Evolutionary conservation across 53 echinoderm and acorn worm genomes (phyloP), one percentile per base, ranked within the genome.

Genomic region (Apostichopus leukothele): DNA sequence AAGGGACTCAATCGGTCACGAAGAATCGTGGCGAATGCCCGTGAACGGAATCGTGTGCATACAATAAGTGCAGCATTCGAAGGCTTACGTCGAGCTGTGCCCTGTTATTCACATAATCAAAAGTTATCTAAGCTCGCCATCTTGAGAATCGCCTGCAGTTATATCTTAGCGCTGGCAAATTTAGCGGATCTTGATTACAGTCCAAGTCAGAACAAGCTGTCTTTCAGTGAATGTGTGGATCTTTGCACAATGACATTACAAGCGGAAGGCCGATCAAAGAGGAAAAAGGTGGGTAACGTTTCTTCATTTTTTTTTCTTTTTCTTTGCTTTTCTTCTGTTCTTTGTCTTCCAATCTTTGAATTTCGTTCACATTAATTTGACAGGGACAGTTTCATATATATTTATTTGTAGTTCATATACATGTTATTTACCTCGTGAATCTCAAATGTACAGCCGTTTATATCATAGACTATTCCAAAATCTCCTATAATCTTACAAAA

Each of bases 11-110:
- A 92, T 78, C 90, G 95, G 21, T 95, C 98, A 14, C 91, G 98
- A 59, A 86, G 98, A 23, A 95, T 97, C 76, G 98, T 97, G 6
- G 98, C 98, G 20, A 97, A 97, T 53, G 98, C 98, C 10, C 88
- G 98, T 25, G 98, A 97, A 75, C 77, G 98, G 22, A 98, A 98
- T 81, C 91, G 98, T 6, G 98, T 98, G 20, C 98, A 98, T 59
- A 98, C 98, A 0, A 98, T 98, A 83, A 98, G 98, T 86, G 95
- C 98, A 0, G 98, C 98, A 20, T 98, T 98, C 78, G 98, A 98
- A 86, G 98, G 98, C 18, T 95, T 97, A 13, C 91, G 97, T 23
- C 88, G 95, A 14, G 97, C 97, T 9, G 97, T 97, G 9, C 97
- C 97, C 11, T 97, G 95, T 27, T 97, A 97, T 89, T 97, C 97